Percentiles rank a stretch among this genome's conserved stretches.
These are phyloP conservation scores for Mixornis gularis DNA, from an alignment of 2,113 vertebrate genomes.

Conservation along the genomic window DNA sequence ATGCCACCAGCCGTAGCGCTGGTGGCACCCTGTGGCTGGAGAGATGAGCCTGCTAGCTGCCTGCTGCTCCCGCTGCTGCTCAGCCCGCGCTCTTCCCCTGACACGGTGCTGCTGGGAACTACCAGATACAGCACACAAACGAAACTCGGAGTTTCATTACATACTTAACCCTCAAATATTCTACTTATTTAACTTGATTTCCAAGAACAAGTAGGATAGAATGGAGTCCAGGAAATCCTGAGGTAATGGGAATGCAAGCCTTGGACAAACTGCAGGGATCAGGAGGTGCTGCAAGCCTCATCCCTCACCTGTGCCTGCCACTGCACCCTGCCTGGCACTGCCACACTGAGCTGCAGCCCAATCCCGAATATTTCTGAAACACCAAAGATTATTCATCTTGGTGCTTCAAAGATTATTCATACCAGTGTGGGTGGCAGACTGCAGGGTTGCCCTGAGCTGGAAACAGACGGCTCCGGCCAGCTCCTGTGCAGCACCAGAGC, in stretches of 20 bases:
- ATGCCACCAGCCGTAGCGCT: not conserved
- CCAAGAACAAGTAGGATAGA: accelerated
- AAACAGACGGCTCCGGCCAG: not conserved
- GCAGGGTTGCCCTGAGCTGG: not conserved
- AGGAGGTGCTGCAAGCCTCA: no score
- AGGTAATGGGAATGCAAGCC: no score
- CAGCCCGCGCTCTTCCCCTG: not conserved
- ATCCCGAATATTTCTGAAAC: not conserved
- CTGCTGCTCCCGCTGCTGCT: not conserved
- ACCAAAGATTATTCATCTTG: not conserved
- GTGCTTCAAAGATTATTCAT: not conserved
- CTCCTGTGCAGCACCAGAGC: no score
- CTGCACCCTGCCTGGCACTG: not conserved
- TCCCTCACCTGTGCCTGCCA: not conserved
- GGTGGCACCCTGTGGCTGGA: conserved; percentile 61
- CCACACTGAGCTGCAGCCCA: not conserved
- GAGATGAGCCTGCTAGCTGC: not conserved
- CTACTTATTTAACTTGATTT: not conserved
- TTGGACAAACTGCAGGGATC: not conserved
- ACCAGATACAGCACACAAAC: not conserved
- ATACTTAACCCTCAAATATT: accelerated
- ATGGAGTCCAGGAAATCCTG: not conserved
- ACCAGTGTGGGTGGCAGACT: no score
- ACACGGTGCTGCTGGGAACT: not conserved
- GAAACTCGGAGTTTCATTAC: not conserved